Base-by-base conservation (phyloP, 2,113 vertebrate genomes). In the Limnothrissa miodon region DNA sequence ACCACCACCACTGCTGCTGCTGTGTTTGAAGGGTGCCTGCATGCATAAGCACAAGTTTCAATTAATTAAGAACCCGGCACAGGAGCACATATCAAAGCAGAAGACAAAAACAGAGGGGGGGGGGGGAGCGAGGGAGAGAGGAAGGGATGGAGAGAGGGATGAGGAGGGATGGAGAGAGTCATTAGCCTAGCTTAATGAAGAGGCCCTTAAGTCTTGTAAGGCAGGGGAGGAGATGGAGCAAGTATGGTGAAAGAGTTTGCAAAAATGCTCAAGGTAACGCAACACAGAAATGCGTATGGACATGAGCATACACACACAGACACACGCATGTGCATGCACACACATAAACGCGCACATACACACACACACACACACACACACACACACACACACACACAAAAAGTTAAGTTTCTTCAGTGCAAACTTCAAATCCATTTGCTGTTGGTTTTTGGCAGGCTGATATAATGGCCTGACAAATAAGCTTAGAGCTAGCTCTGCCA, bases 381-480 rank as follows among this genome's bases (percentile, higher is more conserved):
- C 48, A 1, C 42, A 80, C 45, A 74, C 80, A 78, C 78, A 53
- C 42, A 82, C 82, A 82, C 21, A 53, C 36, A 33, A 21, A 42
- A 42, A 42, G 36, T n/a, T 36, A 80, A 78, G 66, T 83, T 78
- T 45, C 81, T 33, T 59, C 59, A 78, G 45, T 23, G 78, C 85
- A 78, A 85, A 83, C 86, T 87, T 90, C 86, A 91, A 86, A 87
- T 79, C 85, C 82, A 93, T 92, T 87, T 84, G 82, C 83, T 80
- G 88, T 89, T 90, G 25, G 36, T 21, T 79, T 87, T 85, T 87
- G 85, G 81, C 10, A n/a, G 89, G 87, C 87, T 45, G 84, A 87
- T 87, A 70, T 89, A 89, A 88, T 87, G 88, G 84, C 81, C 84
- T 86, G 80, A 90, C 87, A 92, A 92, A 93, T 90, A 80, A 91